Evolutionary conservation across 2,888 invertebrate species (phyloP), one percentile per base, ranked within the genome.

Genomic region (Rhingia rostrata): DNA sequence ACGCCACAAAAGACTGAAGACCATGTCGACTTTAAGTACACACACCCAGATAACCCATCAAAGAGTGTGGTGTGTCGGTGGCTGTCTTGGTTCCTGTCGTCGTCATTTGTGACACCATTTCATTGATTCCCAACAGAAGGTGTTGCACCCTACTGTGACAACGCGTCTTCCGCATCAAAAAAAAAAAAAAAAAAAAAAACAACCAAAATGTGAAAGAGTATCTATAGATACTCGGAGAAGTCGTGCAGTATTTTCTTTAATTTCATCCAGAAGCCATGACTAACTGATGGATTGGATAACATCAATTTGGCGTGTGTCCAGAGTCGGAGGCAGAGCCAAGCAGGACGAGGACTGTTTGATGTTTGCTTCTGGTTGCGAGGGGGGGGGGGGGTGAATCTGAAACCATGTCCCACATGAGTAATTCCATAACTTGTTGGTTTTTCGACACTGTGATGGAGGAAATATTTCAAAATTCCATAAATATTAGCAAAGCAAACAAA

Each of bases 271-370:
- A 63, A 69, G 37, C 14, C 61, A 70, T 70, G 81, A 75, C 75
- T 69, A 74, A 56, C 69, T 74, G 81, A 81, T 75, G 75, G 51
- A 75, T 81, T 70, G 81, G 69, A 63, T 75, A 75, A 75, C 63
- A 81, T 70, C 56, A 75, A 81, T 81, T 81, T 81, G 81, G 75
- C 75, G 30, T 70, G 56, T 56, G 49, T 64, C 81, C 75, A 75
- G 58, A 9, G 66, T 39, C 37, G 39, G 35, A 56, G 22, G 22
- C 47, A 9, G 41, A 30, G 41, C 39, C 22, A 30, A 30, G 10
- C 33, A 14, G 47, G 43, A 66, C 51, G 33, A 41, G 64, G 41
- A 66, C 64, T 41, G 30, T 43, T 32, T 39, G 6, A 14, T 45
- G 2, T 22, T 22, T 22, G 22, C 22, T 22, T 22, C 22, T 22